Percentiles rank a stretch among this genome's conserved stretches.
Conservation (phyloP, 2,888 invertebrate species). For the Gortyna flavago region DNA sequence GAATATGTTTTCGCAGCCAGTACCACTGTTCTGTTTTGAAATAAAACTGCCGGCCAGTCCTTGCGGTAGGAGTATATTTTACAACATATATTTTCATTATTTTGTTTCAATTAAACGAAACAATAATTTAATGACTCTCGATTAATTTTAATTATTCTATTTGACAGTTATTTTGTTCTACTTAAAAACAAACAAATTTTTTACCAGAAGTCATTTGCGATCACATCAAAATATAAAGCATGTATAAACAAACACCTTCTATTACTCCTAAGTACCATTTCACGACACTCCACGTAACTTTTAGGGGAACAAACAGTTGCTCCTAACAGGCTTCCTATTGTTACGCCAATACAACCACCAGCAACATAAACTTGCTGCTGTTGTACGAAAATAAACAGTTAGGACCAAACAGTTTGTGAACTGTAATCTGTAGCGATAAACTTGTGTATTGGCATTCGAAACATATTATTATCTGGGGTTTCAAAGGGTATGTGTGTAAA, state of each 20-base stretch:
- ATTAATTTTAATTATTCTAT: not conserved
- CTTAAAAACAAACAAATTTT: not conserved
- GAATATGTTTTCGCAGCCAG: not conserved
- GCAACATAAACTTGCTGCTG: constrained; percentile 28
- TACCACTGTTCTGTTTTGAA: not conserved
- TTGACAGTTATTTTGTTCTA: not conserved
- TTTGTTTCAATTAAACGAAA: no score
- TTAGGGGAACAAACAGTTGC: constrained; percentile 12
- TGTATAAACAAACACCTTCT: not conserved
- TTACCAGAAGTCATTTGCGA: not conserved
- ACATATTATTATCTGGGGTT: constrained; percentile 10
- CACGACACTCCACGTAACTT: constrained; percentile 5
- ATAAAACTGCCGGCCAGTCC: no score
- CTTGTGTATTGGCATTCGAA: constrained; percentile 28
- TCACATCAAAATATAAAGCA: not conserved
- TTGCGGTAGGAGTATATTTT: no score
- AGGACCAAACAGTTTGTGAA: constrained; percentile 15
- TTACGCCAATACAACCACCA: not conserved
- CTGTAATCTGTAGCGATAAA: constrained; percentile 28
- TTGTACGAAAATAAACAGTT: constrained; percentile 27
- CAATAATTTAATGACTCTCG: not conserved
- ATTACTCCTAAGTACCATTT: not conserved
- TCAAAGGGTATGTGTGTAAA: not conserved
- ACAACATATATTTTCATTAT: no score
- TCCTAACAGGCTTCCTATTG: constrained; percentile 30